Conservation (phyloP, 2,888 invertebrate species). For the Cryptocephalus moraei region DNA sequence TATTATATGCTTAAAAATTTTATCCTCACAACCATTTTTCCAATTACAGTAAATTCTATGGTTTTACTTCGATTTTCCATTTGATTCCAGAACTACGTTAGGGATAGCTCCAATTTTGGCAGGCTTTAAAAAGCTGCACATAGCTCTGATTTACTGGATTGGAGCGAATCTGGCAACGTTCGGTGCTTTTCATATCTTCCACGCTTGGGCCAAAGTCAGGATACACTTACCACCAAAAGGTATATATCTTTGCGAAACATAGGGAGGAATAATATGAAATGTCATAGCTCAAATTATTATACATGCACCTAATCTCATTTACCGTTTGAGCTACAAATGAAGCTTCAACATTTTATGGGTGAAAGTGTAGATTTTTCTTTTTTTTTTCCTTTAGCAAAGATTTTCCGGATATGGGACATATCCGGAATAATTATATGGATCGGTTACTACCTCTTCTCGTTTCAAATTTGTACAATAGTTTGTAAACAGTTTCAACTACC, state of each 20-base stretch:
- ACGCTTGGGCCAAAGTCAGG: conserved; percentile 40
- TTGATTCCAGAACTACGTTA: conserved; percentile 39
- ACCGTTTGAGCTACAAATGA: too few species aligned
- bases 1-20: too few species aligned
- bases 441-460: conserved; percentile 33
- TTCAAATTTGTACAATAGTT: conserved; percentile 35
- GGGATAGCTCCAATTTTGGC: conserved; percentile 49
- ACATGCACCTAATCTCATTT: too few species aligned
- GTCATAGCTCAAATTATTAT: neutral
- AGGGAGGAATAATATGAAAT: neutral
- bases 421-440: conserved; percentile 30
- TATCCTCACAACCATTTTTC: too few species aligned
- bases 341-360: too few species aligned
- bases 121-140: conserved; percentile 51
- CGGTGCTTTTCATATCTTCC: conserved; percentile 37
- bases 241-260: conserved; percentile 11
- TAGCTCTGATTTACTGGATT: conserved; percentile 47
- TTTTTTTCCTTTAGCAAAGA: conserved; percentile 26
- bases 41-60: too few species aligned
- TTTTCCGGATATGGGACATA: conserved; percentile 35
- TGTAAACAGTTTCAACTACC: conserved; percentile 41
- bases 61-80: neutral
- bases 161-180: conserved; percentile 40
- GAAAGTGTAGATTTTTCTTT: too few species aligned
- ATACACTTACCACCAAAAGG: conserved; percentile 29